These are phyloP conservation scores for Mesopsocus fuscifrons DNA, from an alignment of 2,888 invertebrate genomes.

Conservation along the genomic window DNA sequence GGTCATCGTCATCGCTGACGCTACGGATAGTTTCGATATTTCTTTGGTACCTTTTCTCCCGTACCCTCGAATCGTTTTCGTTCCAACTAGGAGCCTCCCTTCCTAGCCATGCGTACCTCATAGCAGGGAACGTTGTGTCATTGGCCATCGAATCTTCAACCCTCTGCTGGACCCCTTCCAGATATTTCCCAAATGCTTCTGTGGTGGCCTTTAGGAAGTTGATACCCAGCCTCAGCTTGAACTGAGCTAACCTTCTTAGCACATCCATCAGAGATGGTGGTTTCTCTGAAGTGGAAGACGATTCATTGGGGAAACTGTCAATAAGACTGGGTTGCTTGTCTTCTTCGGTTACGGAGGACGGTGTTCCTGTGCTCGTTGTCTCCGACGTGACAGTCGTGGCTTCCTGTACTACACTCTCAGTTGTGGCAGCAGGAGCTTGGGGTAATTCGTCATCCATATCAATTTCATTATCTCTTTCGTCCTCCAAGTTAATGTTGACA, in stretches of 20 bases:
- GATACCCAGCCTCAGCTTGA: slow-evolving; percentile 3
- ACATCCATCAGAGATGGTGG: background rate
- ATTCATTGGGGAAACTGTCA: background rate
- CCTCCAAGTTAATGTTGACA: background rate
- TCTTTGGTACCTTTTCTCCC: background rate
- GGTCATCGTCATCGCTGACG: too few species aligned
- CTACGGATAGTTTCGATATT: too few species aligned
- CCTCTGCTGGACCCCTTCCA: slow-evolving; percentile 1
- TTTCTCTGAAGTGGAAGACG: background rate
- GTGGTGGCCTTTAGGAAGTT: background rate
- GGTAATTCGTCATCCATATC: slow-evolving; percentile 2
- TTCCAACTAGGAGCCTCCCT: background rate
- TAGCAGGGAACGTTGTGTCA: background rate
- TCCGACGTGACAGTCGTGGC: background rate
- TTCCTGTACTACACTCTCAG: background rate
- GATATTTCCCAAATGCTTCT: slow-evolving; percentile 6
- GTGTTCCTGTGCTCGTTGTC: background rate
- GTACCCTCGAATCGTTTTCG: background rate
- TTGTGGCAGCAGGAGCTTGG: background rate
- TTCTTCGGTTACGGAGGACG: background rate
- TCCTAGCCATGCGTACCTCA: background rate
- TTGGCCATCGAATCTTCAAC: slow-evolving; percentile 2
- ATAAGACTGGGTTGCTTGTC: background rate
- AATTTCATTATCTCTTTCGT: slow-evolving; percentile 6
- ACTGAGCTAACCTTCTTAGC: slow-evolving; percentile 5